Percentiles rank a stretch among this genome's conserved stretches.
These are phyloP conservation scores for Drosophila mojavensis DNA, from an alignment of 1,140 invertebrate species.

Conservation along the genomic window DNA sequence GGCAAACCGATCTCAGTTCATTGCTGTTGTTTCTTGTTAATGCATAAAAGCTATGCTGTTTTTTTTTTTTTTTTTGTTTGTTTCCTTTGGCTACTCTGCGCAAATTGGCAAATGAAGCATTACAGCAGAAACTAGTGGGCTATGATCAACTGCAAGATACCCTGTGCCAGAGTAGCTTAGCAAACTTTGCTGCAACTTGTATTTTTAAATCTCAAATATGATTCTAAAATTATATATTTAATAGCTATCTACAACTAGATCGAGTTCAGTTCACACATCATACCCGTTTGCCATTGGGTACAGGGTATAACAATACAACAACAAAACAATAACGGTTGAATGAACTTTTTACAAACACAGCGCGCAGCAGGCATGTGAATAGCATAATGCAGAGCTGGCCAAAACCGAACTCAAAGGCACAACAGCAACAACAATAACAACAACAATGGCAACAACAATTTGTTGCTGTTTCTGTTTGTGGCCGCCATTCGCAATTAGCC, in stretches of 20 bases:
- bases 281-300: neutral
- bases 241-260: neutral
- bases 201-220: no score
- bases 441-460: slow-evolving; percentile 1
- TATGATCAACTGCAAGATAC: neutral
- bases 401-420: slow-evolving; percentile 47
- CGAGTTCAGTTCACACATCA: neutral
- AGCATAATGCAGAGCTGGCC: slow-evolving; percentile 69
- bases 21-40: slow-evolving; percentile 12
- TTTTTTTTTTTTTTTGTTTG: slow-evolving; percentile 2
- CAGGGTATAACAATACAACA: slow-evolving; percentile 1
- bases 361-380: slow-evolving; percentile 13
- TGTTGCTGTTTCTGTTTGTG: slow-evolving; percentile 22
- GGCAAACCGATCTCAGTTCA: slow-evolving; percentile 26
- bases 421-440: neutral
- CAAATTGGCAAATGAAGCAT: slow-evolving; percentile 73
- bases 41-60: slow-evolving; percentile 20
- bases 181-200: neutral
- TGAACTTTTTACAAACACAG: slow-evolving; percentile 66
- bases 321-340: slow-evolving; percentile 47
- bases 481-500: slow-evolving; percentile 62
- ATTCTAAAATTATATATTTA: no score
- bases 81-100: slow-evolving; percentile 49
- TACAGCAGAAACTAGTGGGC: slow-evolving; percentile 12
- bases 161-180: neutral